phyloP scores from a whole-genome alignment of 2,113 vertebrate genomes.

The Erpornis zantholeuca region DNA sequence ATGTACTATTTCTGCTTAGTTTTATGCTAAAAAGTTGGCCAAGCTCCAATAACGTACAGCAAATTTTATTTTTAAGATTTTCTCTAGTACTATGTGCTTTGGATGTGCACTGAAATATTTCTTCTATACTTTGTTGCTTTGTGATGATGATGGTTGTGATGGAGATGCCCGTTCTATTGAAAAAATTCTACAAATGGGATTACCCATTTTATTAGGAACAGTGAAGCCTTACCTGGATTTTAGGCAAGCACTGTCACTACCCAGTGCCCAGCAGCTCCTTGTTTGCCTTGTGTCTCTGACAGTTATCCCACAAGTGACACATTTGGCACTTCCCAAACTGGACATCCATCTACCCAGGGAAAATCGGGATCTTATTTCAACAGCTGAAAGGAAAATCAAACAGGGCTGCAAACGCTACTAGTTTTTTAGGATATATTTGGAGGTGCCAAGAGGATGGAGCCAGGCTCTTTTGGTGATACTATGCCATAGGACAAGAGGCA shows the following conservation, averaged over 20 bases:
- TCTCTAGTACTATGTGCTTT: neutral
- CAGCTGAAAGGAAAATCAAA: conserved; percentile 19
- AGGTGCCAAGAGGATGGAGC: neutral
- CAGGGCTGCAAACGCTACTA: neutral
- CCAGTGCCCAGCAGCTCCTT: neutral
- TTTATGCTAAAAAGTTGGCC: neutral
- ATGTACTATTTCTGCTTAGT: neutral
- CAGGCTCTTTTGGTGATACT: neutral
- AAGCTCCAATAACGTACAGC: neutral
- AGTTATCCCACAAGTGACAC: neutral
- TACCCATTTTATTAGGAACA: neutral
- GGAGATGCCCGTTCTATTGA: neutral
- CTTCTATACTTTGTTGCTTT: neutral
- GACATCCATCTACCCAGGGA: neutral
- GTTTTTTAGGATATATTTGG: neutral
- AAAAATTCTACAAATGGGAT: neutral
- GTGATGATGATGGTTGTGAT: neutral
- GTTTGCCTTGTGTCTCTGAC: neutral
- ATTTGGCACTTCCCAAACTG: conserved; percentile 11
- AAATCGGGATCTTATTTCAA: conserved; percentile 18
- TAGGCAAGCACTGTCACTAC: neutral
- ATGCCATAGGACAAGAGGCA: neutral
- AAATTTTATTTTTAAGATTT: neutral
- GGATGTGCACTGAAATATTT: neutral
- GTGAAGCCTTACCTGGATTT: neutral